Evolutionary conservation across 2,888 invertebrate genomes (phyloP).

Genomic region (Drosophila quinaria): DNA sequence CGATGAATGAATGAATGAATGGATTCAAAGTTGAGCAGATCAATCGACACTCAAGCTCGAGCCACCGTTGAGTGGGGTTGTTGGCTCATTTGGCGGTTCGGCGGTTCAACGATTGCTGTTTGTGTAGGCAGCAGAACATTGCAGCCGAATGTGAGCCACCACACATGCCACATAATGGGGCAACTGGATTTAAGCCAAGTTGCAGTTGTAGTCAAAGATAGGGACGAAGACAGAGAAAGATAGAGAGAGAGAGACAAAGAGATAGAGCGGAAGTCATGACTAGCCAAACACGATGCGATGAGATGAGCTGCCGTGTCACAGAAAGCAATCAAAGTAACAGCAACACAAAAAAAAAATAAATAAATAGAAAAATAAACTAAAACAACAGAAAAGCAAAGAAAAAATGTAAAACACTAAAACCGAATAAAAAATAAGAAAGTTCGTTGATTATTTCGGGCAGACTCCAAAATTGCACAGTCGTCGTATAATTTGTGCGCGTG

Average conservation of each 20-base stretch:
- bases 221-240: conserved; percentile 24
- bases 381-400: conserved; percentile 22
- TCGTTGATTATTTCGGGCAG: conserved; percentile 80
- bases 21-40: conserved; percentile 42
- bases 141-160: conserved; percentile 57
- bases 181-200: conserved; percentile 65
- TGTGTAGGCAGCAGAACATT: conserved; percentile 77
- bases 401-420: conserved; percentile 42
- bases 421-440: conserved; percentile 66
- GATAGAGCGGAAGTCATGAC: conserved; percentile 80
- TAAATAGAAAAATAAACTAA: conserved; percentile 1
- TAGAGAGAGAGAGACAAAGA: conserved; percentile 13
- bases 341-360: conserved; percentile 18
- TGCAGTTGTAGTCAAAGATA: conserved; percentile 26
- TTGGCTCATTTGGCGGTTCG: conserved; percentile 46
- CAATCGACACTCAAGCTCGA: conserved; percentile 39
- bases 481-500: conserved; percentile 83
- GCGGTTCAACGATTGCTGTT: conserved; percentile 37
- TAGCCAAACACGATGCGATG: conserved; percentile 80
- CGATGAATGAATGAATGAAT: conserved; percentile 21
- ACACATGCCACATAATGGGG: conserved; percentile 78
- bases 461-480: conserved; percentile 56
- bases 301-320: conserved; percentile 67
- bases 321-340: conserved; percentile 47
- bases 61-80: conserved; percentile 36